Evolutionary conservation across 37 sponge, comb jelly and placozoan species (phyloP).

Genomic region (Oscarella lobularis): DNA sequence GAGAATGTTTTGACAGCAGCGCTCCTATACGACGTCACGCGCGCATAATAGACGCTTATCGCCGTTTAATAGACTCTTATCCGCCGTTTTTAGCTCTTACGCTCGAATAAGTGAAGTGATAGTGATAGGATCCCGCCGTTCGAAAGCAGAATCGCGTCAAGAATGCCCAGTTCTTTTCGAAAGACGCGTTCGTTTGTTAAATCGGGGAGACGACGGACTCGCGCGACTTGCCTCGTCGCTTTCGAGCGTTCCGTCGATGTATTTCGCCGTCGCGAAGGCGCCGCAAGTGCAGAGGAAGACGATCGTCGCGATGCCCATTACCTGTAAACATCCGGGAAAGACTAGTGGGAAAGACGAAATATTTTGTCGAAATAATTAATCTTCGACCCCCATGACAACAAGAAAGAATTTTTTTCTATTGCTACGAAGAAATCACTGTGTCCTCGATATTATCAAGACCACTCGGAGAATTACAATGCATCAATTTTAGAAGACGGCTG

Average conservation of each 20-base stretch:
- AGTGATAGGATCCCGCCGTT: not conserved
- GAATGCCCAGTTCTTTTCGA: not conserved
- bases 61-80: not conserved
- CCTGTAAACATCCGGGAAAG: no score
- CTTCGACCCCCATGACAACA: no score
- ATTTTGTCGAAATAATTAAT: no score
- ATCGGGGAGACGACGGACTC: not conserved
- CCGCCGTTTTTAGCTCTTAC: not conserved
- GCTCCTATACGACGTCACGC: not conserved
- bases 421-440: no score
- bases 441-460: no score
- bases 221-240: not conserved
- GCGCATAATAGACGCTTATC: not conserved
- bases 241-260: not conserved
- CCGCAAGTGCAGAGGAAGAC: no score
- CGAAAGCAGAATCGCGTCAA: not conserved
- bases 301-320: no score
- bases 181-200: no score
- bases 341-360: no score
- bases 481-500: no score
- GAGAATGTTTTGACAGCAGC: not conserved
- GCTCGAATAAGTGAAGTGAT: not conserved
- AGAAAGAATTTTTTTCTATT: no score
- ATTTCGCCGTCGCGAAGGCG: not conserved
- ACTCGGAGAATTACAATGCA: no score